These are phyloP conservation scores for Gallinago jamesoni DNA, from an alignment of 2,113 vertebrate species.

Conservation along the genomic window DNA sequence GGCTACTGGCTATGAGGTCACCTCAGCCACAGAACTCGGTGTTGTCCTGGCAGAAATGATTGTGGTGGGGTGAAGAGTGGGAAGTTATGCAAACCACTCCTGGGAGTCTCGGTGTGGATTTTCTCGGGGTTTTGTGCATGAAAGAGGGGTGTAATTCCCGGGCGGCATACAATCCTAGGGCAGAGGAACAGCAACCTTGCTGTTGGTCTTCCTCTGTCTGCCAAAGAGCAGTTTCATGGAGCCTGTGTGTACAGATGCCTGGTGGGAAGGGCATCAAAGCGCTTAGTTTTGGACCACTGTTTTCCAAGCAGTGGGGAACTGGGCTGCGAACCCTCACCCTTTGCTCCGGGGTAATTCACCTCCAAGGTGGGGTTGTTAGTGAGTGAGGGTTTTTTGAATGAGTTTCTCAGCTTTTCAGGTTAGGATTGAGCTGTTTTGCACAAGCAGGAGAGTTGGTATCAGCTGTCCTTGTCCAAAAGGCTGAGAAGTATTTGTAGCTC, in stretches of 20 bases:
- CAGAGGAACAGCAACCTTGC: neutral
- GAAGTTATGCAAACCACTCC: neutral
- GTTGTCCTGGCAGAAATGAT: neutral
- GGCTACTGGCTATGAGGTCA: conserved; percentile 5
- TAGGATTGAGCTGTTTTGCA: neutral
- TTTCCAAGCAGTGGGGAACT: neutral
- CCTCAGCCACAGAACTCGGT: neutral
- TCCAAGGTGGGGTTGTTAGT: neutral
- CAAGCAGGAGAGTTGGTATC: neutral
- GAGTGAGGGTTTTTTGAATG: neutral
- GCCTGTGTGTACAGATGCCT: rapidly evolving
- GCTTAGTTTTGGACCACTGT: neutral
- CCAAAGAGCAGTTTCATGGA: neutral
- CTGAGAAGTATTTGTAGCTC: neutral
- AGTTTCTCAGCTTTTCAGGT: neutral
- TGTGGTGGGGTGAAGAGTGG: neutral
- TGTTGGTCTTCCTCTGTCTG: neutral
- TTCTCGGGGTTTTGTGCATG: neutral
- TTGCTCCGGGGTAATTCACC: neutral
- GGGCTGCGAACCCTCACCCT: neutral
- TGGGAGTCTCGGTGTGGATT: neutral
- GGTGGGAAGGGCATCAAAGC: neutral
- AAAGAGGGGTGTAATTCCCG: neutral
- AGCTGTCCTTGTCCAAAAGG: neutral
- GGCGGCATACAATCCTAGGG: rapidly evolving